These are phyloP conservation scores for Glaucomys volans DNA, from an alignment of 2,113 vertebrate species.

Conservation along the genomic window DNA sequence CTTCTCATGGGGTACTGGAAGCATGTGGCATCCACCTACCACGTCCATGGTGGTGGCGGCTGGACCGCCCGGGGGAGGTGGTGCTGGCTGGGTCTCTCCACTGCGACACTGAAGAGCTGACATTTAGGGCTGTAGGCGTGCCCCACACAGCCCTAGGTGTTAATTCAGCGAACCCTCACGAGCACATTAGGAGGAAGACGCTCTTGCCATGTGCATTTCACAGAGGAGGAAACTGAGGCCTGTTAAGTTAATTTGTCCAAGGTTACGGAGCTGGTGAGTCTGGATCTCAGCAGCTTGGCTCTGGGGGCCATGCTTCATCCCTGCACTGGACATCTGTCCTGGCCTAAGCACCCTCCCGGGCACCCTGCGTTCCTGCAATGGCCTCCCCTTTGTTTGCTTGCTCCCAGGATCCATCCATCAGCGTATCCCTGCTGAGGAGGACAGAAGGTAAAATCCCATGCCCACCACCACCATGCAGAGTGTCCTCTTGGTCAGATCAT, in stretches of 20 bases:
- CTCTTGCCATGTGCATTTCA: background rate
- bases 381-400: background rate
- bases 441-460: background rate
- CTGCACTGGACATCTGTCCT: background rate
- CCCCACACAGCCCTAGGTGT: too few relatives aligned
- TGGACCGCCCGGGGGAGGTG: background rate
- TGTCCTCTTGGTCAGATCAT: background rate
- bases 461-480: too few relatives aligned
- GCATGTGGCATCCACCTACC: fast-evolving
- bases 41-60: background rate
- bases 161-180: background rate
- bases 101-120: background rate
- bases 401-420: background rate
- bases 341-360: background rate
- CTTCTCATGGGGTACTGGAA: background rate
- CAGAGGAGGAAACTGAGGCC: background rate
- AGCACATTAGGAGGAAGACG: background rate
- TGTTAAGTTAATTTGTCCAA: background rate
- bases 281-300: background rate
- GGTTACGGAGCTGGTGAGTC: background rate
- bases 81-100: background rate
- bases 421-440: background rate
- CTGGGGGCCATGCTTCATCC: background rate
- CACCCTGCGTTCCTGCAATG: background rate
- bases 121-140: too few relatives aligned